Conservation (phyloP, 64 coral and sea anemone genomes). For the Catalaphyllia jardinei region DNA sequence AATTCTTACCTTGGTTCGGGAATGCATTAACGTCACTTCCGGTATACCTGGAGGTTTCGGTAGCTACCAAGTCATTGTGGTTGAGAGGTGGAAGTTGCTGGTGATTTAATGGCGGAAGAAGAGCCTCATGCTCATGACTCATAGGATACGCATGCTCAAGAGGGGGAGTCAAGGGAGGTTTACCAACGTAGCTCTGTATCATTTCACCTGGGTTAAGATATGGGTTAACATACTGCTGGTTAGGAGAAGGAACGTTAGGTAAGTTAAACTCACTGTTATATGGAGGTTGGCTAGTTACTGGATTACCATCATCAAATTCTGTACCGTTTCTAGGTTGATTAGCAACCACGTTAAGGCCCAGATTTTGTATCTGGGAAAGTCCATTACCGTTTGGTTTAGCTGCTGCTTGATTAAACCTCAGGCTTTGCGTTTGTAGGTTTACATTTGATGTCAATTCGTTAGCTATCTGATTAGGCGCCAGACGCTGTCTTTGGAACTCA, state of each 20-base stretch:
- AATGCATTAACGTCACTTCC: slow-evolving; percentile 40
- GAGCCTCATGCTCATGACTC: slow-evolving; percentile 24
- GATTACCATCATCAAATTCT: slow-evolving; percentile 7
- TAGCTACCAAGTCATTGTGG: slow-evolving; percentile 34
- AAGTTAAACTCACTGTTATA: slow-evolving; percentile 27
- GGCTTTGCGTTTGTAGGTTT: slow-evolving; percentile 31
- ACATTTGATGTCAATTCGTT: slow-evolving; percentile 32
- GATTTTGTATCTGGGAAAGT: neutral
- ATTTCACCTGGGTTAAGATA: slow-evolving; percentile 50
- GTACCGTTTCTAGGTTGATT: slow-evolving; percentile 33
- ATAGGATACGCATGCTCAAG: slow-evolving; percentile 37
- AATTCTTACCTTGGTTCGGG: slow-evolving; percentile 32
- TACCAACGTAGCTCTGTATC: slow-evolving; percentile 54
- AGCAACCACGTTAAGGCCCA: neutral
- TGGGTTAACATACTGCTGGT: slow-evolving; percentile 31
- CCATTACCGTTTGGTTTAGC: neutral
- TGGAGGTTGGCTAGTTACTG: neutral
- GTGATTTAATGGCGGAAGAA: slow-evolving; percentile 69
- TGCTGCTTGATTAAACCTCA: slow-evolving; percentile 36
- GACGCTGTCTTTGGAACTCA: slow-evolving; percentile 35
- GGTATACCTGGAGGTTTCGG: slow-evolving; percentile 41
- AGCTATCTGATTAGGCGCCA: slow-evolving; percentile 38
- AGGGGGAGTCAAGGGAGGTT: slow-evolving; percentile 45
- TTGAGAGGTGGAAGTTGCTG: slow-evolving; percentile 72
- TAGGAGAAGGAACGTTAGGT: slow-evolving; percentile 11